Percentiles rank a stretch among this genome's conserved stretches.
Evolutionary conservation across 2,888 invertebrate species (phyloP).

Genomic region (Pollenia angustigena): DNA sequence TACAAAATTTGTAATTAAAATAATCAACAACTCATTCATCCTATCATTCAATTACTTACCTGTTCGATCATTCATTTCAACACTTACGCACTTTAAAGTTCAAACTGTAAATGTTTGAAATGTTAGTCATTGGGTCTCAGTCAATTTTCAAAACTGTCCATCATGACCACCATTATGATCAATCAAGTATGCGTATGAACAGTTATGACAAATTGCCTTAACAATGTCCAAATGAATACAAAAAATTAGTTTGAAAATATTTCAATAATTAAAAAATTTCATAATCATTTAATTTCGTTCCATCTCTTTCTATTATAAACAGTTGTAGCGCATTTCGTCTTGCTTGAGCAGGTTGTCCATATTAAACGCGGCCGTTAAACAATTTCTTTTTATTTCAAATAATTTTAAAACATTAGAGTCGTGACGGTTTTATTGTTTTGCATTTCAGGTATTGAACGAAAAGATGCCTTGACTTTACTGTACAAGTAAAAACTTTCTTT

Average conservation of each 20-base stretch:
- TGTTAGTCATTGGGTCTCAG: background rate
- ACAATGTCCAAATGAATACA: background rate
- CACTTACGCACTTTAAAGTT: background rate
- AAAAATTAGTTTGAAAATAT: background rate
- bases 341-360: background rate
- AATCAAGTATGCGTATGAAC: no score
- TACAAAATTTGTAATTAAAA: conserved; percentile 39
- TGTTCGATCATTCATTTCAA: background rate
- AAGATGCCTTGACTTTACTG: background rate
- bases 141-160: background rate
- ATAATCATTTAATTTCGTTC: conserved; percentile 1
- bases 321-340: conserved; percentile 8
- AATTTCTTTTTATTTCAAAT: conserved; percentile 11
- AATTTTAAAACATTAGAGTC: background rate
- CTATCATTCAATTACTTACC: background rate
- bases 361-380: conserved; percentile 5
- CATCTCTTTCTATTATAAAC: background rate
- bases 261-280: conserved; percentile 5
- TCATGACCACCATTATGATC: background rate
- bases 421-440: conserved; percentile 9
- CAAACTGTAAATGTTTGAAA: background rate
- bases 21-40: conserved; percentile 3
- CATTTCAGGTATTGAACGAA: background rate
- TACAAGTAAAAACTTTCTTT: conserved; percentile 38
- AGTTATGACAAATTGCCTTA: background rate